These are phyloP conservation scores for Anthopleura xanthogrammica DNA, from an alignment of 92 coral and sea anemone species.

Conservation along the genomic window DNA sequence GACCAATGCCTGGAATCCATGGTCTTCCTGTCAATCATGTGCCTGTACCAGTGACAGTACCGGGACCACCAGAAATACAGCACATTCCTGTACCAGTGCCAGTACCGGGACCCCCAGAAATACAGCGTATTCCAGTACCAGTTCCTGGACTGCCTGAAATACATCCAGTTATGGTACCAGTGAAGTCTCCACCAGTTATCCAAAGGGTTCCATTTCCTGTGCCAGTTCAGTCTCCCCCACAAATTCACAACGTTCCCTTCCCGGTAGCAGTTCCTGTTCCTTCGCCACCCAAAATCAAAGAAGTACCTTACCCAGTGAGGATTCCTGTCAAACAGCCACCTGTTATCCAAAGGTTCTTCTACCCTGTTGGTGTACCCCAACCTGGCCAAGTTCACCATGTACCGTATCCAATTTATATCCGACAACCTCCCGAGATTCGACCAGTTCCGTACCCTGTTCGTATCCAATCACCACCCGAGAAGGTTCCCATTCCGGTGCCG, in stretches of 20 bases:
- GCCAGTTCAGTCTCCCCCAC: slow-evolving; percentile 57
- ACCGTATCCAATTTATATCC: slow-evolving; percentile 69
- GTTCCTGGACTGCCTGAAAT: slow-evolving; percentile 54
- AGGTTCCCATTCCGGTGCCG: slow-evolving; percentile 69
- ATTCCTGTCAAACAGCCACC: slow-evolving; percentile 82
- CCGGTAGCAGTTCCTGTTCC: slow-evolving; percentile 52
- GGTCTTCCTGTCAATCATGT: slow-evolving; percentile 31
- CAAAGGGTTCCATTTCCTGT: slow-evolving; percentile 48
- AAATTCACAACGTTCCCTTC: slow-evolving; percentile 12
- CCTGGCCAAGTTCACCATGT: slow-evolving; percentile 69
- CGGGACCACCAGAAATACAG: neutral
- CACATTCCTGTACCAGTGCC: slow-evolving; percentile 1
- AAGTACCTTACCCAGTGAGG: slow-evolving; percentile 81
- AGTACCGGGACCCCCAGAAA: slow-evolving; percentile 35
- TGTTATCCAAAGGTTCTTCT: slow-evolving; percentile 61
- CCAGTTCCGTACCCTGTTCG: slow-evolving; percentile 63
- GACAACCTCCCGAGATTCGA: slow-evolving; percentile 60
- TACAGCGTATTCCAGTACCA: neutral
- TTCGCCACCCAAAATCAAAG: slow-evolving; percentile 70
- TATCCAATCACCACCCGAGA: slow-evolving; percentile 64
- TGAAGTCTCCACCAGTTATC: slow-evolving; percentile 45
- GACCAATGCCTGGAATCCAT: slow-evolving; percentile 10
- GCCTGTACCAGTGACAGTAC: slow-evolving; percentile 25
- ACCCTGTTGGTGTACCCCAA: slow-evolving; percentile 73
- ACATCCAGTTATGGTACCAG: slow-evolving; percentile 51